Conservation (phyloP, 2,797 vertebrate species). For the Centroberyx gerrardi region DNA sequence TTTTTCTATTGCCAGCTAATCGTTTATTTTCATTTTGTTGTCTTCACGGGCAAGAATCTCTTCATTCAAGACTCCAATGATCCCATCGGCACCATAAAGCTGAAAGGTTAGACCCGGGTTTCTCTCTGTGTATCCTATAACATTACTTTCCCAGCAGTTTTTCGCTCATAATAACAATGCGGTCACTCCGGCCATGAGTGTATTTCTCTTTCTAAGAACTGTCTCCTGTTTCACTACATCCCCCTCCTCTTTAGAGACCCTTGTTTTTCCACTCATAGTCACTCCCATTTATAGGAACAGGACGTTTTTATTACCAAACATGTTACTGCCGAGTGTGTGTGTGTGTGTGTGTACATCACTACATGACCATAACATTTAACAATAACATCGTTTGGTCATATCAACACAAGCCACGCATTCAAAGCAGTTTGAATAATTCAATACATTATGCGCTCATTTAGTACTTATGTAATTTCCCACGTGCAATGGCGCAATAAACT, state of each 20-base stretch:
- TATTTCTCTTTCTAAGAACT: conserved; percentile 20
- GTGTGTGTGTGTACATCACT: neutral
- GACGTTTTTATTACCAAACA: neutral
- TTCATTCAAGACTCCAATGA: conserved; percentile 54
- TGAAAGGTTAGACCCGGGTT: conserved; percentile 66
- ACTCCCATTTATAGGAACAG: conserved; percentile 14
- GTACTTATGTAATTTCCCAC: neutral
- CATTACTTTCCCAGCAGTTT: neutral
- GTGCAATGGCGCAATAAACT: too few relatives aligned
- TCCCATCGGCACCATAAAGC: conserved; percentile 46
- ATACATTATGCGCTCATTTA: neutral
- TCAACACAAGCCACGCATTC: neutral
- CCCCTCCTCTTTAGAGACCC: neutral
- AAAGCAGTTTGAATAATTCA: neutral
- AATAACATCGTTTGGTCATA: neutral
- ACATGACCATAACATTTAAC: neutral
- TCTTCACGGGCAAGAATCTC: neutral
- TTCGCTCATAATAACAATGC: neutral
- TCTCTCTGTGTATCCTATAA: neutral
- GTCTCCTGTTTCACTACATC: neutral
- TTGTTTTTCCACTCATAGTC: conserved; percentile 9
- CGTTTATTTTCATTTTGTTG: neutral
- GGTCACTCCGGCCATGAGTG: neutral
- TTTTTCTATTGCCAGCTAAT: neutral
- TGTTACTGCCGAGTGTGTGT: neutral